phyloP scores from a whole-genome alignment of 2,113 vertebrate genomes.

The Paralichthys olivaceus region DNA sequence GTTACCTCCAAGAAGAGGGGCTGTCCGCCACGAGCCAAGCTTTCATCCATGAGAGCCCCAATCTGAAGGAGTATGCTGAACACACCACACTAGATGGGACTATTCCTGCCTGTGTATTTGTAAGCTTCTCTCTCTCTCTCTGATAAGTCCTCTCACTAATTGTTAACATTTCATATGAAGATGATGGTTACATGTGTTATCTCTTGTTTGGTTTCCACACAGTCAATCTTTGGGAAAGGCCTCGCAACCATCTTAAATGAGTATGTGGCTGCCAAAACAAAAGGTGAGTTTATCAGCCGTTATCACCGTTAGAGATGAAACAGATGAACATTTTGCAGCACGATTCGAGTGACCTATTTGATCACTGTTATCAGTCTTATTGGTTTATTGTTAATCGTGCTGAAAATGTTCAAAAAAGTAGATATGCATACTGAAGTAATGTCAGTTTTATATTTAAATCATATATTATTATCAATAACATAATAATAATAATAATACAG shows the following conservation, averaged over 20 bases:
- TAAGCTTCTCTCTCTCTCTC: conserved; percentile 77
- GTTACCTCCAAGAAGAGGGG: conserved; percentile 96
- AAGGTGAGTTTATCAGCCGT: conserved; percentile 83
- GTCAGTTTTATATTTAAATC: too few species aligned
- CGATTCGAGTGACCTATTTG: too few species aligned
- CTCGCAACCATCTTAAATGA: conserved; percentile 96
- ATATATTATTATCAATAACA: too few species aligned
- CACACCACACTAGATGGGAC: conserved; percentile 92
- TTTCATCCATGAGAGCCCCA: conserved; percentile 94
- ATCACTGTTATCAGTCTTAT: too few species aligned
- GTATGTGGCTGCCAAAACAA: conserved; percentile 93
- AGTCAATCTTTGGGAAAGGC: conserved; percentile 98
- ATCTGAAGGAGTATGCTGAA: conserved; percentile 96
- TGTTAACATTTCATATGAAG: background rate
- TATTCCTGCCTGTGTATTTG: conserved; percentile 95
- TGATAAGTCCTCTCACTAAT: too few species aligned
- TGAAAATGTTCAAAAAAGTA: too few species aligned
- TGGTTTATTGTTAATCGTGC: too few species aligned
- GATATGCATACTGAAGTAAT: too few species aligned
- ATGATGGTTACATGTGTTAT: background rate
- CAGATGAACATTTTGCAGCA: too few species aligned
- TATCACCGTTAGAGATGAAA: background rate
- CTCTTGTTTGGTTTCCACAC: conserved; percentile 2
- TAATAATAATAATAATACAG: too few species aligned
- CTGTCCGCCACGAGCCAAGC: conserved; percentile 89